Evolutionary conservation across 2,113 vertebrate species (phyloP), one percentile per base, ranked within the genome.

Genomic region (Carassius gibelio): DNA sequence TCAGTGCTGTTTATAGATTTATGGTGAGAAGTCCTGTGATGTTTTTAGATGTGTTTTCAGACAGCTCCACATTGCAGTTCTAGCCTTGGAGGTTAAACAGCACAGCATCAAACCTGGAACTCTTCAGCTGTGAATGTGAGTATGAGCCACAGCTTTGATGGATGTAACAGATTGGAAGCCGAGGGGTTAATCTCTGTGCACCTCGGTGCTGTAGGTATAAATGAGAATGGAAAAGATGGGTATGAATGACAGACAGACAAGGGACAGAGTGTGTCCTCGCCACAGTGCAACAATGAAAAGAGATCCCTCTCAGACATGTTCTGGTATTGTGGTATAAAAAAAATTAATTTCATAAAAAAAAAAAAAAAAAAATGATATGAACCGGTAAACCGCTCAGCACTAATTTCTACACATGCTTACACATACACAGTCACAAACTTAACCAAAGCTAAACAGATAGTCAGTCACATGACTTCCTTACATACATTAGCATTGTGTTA

Each of bases 101-200:
- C 19, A 61, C 21, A 42, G 55, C 52, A 79, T 42, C 69, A 72
- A 72, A 42, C 69, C 36, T 26, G 38, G 13, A 50, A 26, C 45
- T 7, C 45, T 48, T 75, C 72, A 50, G 21, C 72, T 75, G 72
- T 75, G 72, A 75, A 75, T 42, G 69, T 2, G 69, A 72, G 36
- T 6, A 42, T 72, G 69, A 8, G 69, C 36, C 9, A 1, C 36
- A 45, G 36, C 69, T 72, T 68, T 66, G 23, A 68, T 81, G 14
- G 8, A 64, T 81, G 42, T 68, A 50, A 68, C 42, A 30, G n/a
- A 68, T 26, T 68, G 42, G 79, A 50, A 19, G 15, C 61, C 1
- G 23, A 69, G n/a, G 79, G 15, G 61, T 85, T 61, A 75, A 85
- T 85, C 80, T 30, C 23, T 50, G 23, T 85, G 52, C 38, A 59